Conservation (phyloP, 2,113 vertebrate species). For the Ammodytes marinus region DNA sequence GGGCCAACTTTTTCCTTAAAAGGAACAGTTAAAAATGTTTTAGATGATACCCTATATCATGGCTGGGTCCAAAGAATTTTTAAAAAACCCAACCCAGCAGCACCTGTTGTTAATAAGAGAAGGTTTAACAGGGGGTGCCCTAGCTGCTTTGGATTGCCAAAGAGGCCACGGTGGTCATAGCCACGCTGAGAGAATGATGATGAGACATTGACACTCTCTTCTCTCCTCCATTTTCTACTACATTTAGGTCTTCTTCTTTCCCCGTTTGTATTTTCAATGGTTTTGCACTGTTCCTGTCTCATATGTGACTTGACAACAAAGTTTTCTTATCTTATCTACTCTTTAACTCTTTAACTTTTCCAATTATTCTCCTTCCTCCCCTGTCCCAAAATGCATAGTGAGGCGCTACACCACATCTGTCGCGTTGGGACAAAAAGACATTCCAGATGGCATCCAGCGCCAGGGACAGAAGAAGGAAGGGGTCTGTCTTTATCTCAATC, state of each 20-base stretch:
- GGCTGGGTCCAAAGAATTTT: too few relatives aligned
- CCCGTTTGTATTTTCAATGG: neutral
- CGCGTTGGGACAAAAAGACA: neutral
- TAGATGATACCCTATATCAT: too few relatives aligned
- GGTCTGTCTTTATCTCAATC: slow-evolving; percentile 14
- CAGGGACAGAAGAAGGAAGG: neutral
- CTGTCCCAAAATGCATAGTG: neutral
- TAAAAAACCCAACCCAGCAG: neutral
- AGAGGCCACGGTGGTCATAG: neutral
- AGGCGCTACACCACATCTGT: slow-evolving; percentile 42
- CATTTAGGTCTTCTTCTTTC: neutral
- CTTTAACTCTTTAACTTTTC: neutral
- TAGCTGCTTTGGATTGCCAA: slow-evolving; percentile 5
- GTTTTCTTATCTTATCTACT: neutral
- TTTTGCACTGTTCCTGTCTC: too few relatives aligned
- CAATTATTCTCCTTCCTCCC: slow-evolving; percentile 3
- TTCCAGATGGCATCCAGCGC: slow-evolving; percentile 52
- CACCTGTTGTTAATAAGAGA: slow-evolving; percentile 45
- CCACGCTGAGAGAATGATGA: slow-evolving; percentile 26
- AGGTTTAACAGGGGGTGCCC: slow-evolving; percentile 29
- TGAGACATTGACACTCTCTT: neutral
- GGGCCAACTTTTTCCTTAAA: too few relatives aligned
- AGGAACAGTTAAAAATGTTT: too few relatives aligned
- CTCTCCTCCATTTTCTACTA: neutral
- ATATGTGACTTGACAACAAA: too few relatives aligned